phyloP scores from a whole-genome alignment of 2,888 invertebrate species.

The Spicauda simplicius region DNA sequence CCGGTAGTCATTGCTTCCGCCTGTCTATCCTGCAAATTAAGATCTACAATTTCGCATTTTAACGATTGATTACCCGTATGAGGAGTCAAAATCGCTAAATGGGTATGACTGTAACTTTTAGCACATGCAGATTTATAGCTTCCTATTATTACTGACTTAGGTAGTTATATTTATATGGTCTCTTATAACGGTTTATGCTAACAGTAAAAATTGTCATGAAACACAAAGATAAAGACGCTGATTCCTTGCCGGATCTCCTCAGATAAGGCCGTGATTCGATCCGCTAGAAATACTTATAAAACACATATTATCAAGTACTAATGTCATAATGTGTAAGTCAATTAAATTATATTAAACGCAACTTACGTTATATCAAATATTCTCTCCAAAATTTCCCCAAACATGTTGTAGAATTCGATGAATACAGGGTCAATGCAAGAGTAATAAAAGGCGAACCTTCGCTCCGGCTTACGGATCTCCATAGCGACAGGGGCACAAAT shows the following conservation, averaged over 20 bases:
- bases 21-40: too few species aligned
- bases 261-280: background rate
- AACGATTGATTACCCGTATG: too few species aligned
- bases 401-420: background rate
- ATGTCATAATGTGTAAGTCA: too few species aligned
- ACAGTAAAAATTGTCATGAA: background rate
- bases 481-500: background rate
- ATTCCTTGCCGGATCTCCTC: background rate
- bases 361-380: constrained; percentile 5
- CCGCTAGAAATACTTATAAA: background rate
- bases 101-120: too few species aligned
- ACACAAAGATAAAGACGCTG: background rate
- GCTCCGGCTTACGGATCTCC: constrained; percentile 5
- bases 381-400: constrained; percentile 5
- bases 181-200: too few species aligned
- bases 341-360: background rate
- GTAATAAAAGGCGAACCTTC: constrained; percentile 3
- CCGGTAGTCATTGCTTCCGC: too few species aligned
- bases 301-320: too few species aligned
- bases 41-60: too few species aligned
- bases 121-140: too few species aligned
- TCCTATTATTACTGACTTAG: too few species aligned
- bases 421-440: background rate
- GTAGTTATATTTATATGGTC: too few species aligned
- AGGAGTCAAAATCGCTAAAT: too few species aligned